A percentile compares a stretch with the other conserved stretches of the same genome.
Evolutionary conservation across 2,113 vertebrate species (phyloP).

Genomic region (Cynoglossus semilaevis): DNA sequence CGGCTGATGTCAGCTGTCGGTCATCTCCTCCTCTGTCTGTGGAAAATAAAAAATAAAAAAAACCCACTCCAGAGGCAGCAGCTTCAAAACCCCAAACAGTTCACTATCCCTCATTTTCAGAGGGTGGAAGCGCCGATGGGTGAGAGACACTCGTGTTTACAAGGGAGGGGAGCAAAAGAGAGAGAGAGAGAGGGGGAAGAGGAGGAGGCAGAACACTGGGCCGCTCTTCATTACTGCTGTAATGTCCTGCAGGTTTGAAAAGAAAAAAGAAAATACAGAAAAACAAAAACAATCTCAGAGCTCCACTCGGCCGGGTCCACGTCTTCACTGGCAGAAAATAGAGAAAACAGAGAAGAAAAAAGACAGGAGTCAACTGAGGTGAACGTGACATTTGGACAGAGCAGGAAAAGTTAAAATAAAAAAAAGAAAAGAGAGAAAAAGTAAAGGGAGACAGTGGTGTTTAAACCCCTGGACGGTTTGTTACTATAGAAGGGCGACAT

Average conservation of each 20-base stretch:
- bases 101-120: background rate
- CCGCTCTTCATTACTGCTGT: slow-evolving; percentile 24
- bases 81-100: slow-evolving; percentile 1
- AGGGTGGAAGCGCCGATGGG: slow-evolving; percentile 8
- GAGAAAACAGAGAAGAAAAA: background rate
- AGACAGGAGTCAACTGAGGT: slow-evolving; percentile 1
- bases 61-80: slow-evolving; percentile 23
- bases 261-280: slow-evolving; percentile 15
- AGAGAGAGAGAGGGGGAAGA: slow-evolving; percentile 19
- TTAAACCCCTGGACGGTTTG: slow-evolving; percentile 57
- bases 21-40: slow-evolving; percentile 8
- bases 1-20: background rate
- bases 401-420: background rate
- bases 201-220: slow-evolving; percentile 1
- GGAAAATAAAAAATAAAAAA: too few relatives aligned
- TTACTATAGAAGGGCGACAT: slow-evolving; percentile 59
- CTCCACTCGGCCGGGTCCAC: too few relatives aligned
- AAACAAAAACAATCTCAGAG: slow-evolving; percentile 21
- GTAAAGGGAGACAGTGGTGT: slow-evolving; percentile 23
- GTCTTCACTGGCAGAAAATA: slow-evolving; percentile 5
- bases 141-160: slow-evolving; percentile 35
- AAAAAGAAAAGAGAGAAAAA: slow-evolving; percentile 3
- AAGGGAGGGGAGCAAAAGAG: slow-evolving; percentile 4
- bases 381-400: slow-evolving; percentile 35
- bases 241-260: slow-evolving; percentile 26